A percentile compares a stretch with the other conserved stretches of the same genome.
phyloP scores from a whole-genome alignment of 2,797 vertebrate species.

The Phalanger gymnotis region DNA sequence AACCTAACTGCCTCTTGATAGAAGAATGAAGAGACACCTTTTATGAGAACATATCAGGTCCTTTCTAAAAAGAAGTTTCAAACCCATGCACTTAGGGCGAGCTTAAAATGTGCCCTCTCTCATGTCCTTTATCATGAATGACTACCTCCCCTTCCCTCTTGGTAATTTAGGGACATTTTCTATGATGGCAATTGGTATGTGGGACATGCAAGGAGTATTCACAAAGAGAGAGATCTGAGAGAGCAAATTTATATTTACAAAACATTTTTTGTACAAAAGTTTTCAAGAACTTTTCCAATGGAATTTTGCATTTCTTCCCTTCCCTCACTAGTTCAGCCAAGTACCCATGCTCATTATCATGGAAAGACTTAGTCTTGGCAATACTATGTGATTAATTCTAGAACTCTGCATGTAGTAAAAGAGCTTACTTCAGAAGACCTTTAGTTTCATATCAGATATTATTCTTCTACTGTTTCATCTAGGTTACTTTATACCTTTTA shows the following conservation, averaged over 20 bases:
- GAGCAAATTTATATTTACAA: background rate
- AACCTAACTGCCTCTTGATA: constrained; percentile 56
- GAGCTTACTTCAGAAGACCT: background rate
- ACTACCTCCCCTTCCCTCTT: background rate
- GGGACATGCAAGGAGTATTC: background rate
- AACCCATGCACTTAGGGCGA: background rate
- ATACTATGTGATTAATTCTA: background rate
- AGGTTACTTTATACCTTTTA: no score
- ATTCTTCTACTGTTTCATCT: no score
- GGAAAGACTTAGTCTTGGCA: background rate
- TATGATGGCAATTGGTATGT: background rate
- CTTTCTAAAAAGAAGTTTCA: background rate
- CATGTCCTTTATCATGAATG: background rate
- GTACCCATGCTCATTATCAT: background rate
- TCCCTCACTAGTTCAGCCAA: background rate
- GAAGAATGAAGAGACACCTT: constrained; percentile 25
- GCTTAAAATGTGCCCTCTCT: background rate
- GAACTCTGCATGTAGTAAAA: background rate
- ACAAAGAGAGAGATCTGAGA: background rate
- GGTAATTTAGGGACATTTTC: background rate
- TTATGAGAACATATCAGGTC: background rate
- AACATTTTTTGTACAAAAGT: no score
- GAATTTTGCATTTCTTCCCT: background rate
- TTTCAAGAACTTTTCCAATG: background rate
- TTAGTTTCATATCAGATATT: background rate